Conservation (phyloP, 2,888 invertebrate species). For the Nomada lathburiana region DNA sequence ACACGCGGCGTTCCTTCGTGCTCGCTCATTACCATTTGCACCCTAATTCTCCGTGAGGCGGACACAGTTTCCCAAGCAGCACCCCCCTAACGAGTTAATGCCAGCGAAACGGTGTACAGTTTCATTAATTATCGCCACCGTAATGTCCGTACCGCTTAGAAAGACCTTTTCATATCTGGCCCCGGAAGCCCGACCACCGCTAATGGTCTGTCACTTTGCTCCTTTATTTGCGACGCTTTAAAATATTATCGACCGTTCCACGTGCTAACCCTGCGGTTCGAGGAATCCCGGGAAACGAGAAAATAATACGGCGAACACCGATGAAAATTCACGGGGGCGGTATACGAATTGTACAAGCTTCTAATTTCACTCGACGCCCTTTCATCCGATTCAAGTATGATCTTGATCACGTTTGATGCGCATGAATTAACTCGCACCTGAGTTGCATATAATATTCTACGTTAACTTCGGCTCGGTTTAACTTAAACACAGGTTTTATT, state of each 20-base stretch:
- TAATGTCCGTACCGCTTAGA: constrained; percentile 38
- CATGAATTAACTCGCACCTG: too few relatives aligned
- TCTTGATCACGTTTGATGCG: too few relatives aligned
- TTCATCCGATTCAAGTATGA: too few relatives aligned
- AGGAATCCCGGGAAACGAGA: too few relatives aligned
- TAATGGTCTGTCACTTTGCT: constrained; percentile 33
- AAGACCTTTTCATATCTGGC: constrained; percentile 42
- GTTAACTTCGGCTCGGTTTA: too few relatives aligned
- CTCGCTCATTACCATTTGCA: constrained; percentile 36
- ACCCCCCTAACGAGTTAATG: constrained; percentile 44
- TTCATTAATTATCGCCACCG: constrained; percentile 47
- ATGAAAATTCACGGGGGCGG: too few relatives aligned
- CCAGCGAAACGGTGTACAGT: constrained; percentile 28
- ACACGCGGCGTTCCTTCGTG: background rate
- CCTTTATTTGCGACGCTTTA: constrained; percentile 18
- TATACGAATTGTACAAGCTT: too few relatives aligned
- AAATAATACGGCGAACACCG: too few relatives aligned
- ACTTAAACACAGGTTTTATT: too few relatives aligned
- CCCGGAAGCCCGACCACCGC: constrained; percentile 14
- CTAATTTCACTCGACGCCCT: too few relatives aligned
- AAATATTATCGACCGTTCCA: constrained; percentile 8
- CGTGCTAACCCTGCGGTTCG: too few relatives aligned
- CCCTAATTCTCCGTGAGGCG: constrained; percentile 28
- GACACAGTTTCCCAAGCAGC: constrained; percentile 21
- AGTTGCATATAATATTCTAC: too few relatives aligned